These are phyloP conservation scores for Amblyjoppa proteus DNA, from an alignment of 2,888 invertebrate genomes.

Conservation along the genomic window DNA sequence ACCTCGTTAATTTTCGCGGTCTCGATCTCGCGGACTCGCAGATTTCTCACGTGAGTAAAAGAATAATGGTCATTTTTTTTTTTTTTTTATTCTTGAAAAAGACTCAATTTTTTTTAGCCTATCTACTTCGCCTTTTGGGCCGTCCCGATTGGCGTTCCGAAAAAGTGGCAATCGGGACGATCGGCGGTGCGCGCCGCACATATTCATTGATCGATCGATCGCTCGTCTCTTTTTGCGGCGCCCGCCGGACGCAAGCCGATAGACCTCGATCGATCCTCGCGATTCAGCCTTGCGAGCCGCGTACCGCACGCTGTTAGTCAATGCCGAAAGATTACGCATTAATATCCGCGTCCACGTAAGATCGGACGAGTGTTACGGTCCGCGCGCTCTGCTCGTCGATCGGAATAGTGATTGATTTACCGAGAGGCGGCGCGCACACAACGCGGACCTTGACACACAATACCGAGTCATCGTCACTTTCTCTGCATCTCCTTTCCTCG, in stretches of 20 bases:
- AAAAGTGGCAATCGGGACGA: slow-evolving; percentile 3
- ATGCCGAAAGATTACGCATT: slow-evolving; percentile 52
- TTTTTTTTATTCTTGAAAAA: too few relatives aligned
- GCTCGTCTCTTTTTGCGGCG: background rate
- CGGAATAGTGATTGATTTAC: slow-evolving; percentile 61
- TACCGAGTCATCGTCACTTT: slow-evolving; percentile 77
- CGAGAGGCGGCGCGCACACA: slow-evolving; percentile 30
- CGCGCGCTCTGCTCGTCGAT: slow-evolving; percentile 4
- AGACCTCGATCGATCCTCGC: background rate
- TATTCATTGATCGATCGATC: background rate
- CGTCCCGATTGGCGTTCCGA: background rate
- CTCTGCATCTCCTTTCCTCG: slow-evolving; percentile 69
- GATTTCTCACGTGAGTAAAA: slow-evolving; percentile 52
- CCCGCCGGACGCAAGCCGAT: background rate
- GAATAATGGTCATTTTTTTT: background rate
- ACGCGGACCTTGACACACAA: slow-evolving; percentile 79
- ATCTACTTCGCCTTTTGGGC: too few relatives aligned
- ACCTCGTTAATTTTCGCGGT: slow-evolving; percentile 40
- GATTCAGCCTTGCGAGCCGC: background rate
- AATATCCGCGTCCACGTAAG: slow-evolving; percentile 21
- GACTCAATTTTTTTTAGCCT: too few relatives aligned
- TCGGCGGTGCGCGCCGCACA: background rate
- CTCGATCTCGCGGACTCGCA: slow-evolving; percentile 32
- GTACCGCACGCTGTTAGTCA: slow-evolving; percentile 19
- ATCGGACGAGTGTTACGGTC: slow-evolving; percentile 1